These are phyloP conservation scores for Sminthopsis crassicaudata DNA, from an alignment of 2,113 vertebrate species.

Conservation along the genomic window DNA sequence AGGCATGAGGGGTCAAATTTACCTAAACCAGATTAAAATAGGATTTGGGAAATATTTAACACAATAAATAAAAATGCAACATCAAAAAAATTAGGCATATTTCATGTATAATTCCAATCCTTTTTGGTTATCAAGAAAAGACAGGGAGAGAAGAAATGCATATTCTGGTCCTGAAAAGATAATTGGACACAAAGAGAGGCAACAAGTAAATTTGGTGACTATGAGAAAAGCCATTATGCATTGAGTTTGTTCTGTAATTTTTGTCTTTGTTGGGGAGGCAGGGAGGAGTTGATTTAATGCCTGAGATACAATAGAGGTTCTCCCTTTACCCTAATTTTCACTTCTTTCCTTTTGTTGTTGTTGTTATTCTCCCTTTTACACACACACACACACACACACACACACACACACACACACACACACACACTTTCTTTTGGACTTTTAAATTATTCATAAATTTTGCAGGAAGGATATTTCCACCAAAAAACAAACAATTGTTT, in stretches of 20 bases:
- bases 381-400: too few relatives aligned
- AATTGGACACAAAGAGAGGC: neutral
- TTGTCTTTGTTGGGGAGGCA: neutral
- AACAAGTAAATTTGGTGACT: neutral
- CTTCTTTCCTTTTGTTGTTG: neutral
- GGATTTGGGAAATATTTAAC: neutral
- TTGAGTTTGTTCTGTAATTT: neutral
- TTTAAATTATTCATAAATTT: neutral
- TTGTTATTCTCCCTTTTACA: neutral
- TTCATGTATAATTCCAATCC: neutral
- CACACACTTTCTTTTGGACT: neutral
- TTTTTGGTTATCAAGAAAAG: neutral
- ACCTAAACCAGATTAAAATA: neutral
- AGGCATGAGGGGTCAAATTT: too few relatives aligned
- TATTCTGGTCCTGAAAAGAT: constrained; percentile 8
- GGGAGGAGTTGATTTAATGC: neutral
- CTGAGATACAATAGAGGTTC: neutral
- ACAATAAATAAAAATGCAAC: neutral
- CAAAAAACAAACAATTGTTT: neutral
- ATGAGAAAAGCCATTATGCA: neutral
- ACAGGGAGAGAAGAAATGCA: neutral
- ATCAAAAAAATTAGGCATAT: neutral
- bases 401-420: too few relatives aligned
- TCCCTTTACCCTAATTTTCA: neutral
- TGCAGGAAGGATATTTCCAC: constrained; percentile 13